Evolutionary conservation across 2,797 vertebrate species (phyloP).

Genomic region (Chrosomus eos): DNA sequence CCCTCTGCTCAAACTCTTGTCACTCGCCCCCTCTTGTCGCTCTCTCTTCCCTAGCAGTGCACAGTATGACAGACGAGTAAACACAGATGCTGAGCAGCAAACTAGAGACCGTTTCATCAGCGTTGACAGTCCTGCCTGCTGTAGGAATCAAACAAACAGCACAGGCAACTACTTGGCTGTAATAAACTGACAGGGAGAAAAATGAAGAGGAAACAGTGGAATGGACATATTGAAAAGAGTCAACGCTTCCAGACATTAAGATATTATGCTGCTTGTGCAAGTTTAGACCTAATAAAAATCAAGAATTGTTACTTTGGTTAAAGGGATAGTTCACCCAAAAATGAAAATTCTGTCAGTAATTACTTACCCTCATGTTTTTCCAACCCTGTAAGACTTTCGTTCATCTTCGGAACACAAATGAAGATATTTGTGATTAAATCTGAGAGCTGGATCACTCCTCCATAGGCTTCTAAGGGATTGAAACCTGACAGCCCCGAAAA

Average conservation of each 20-base stretch:
- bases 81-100: slow-evolving; percentile 72
- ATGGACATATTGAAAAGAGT: slow-evolving; percentile 73
- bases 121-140: slow-evolving; percentile 80
- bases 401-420: too few relatives aligned
- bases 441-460: too few relatives aligned
- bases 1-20: slow-evolving; percentile 48
- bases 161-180: slow-evolving; percentile 81
- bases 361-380: too few relatives aligned
- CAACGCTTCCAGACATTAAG: slow-evolving; percentile 79
- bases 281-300: slow-evolving; percentile 61
- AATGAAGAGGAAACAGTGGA: slow-evolving; percentile 68
- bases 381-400: too few relatives aligned
- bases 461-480: too few relatives aligned
- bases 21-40: slow-evolving; percentile 29
- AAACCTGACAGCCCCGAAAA: too few relatives aligned
- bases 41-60: slow-evolving; percentile 62
- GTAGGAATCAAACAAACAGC: slow-evolving; percentile 79
- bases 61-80: slow-evolving; percentile 76
- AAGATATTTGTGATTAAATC: too few relatives aligned
- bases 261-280: slow-evolving; percentile 77
- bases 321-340: too few relatives aligned
- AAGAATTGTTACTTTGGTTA: not conserved
- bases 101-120: slow-evolving; percentile 79
- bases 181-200: slow-evolving; percentile 83
- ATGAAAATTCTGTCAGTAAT: too few relatives aligned